These are phyloP conservation scores for Thaleichthys pacificus DNA, from an alignment of 2,797 vertebrate species.

Conservation along the genomic window DNA sequence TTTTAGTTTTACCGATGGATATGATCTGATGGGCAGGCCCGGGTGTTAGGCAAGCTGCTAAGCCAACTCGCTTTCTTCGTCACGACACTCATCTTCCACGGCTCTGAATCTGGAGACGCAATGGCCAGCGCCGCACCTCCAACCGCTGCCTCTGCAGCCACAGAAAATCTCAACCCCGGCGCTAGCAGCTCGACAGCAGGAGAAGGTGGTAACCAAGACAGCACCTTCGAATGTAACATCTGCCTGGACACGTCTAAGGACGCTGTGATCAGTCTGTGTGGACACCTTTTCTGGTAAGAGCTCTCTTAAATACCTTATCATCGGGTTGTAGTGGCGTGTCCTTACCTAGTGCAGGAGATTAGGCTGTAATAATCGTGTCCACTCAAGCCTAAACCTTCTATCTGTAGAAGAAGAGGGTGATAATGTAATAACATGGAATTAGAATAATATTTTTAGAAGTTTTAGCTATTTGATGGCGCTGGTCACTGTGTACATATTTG, in stretches of 20 bases:
- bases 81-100: background rate
- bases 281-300: conserved; percentile 95
- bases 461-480: background rate
- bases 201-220: conserved; percentile 86
- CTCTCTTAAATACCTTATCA: background rate
- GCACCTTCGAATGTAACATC: conserved; percentile 98
- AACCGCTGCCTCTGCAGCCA: conserved; percentile 60
- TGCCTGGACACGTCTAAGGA: conserved; percentile 98
- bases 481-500: background rate
- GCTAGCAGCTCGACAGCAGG: conserved; percentile 79
- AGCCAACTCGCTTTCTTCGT: background rate
- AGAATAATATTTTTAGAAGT: too few relatives aligned
- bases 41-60: background rate
- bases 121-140: conserved; percentile 74
- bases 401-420: background rate
- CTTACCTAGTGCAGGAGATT: too few relatives aligned
- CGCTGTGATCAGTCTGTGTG: conserved; percentile 96
- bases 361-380: too few relatives aligned
- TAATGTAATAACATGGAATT: too few relatives aligned
- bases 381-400: too few relatives aligned
- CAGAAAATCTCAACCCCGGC: conserved; percentile 70
- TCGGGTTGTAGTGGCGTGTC: too few relatives aligned
- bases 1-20: background rate
- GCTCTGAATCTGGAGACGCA: background rate
- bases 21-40: background rate